These are phyloP conservation scores for Dolichomitus sp. DNA, from an alignment of 2,888 invertebrate genomes.

Conservation along the genomic window DNA sequence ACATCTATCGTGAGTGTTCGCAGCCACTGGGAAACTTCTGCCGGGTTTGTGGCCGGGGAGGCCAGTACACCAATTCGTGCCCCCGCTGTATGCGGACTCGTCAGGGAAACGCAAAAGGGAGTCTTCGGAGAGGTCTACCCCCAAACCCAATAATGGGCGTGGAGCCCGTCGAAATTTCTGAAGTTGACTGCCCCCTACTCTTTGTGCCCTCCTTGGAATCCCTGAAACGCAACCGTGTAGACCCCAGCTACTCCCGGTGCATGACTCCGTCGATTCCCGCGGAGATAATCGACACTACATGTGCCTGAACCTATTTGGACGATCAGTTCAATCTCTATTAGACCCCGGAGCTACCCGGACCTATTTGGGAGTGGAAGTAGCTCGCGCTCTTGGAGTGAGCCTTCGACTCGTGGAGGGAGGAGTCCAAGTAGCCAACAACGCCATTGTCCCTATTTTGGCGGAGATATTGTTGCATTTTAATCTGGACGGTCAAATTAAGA, in stretches of 20 bases:
- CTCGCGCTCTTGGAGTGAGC: background rate
- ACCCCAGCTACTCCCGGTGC: background rate
- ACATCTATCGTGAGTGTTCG: background rate
- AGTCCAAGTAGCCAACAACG: too few species aligned
- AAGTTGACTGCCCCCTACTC: too few species aligned
- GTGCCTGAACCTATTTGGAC: background rate
- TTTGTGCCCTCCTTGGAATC: too few species aligned
- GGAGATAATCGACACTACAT: background rate
- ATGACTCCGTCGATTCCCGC: background rate
- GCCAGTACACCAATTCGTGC: background rate
- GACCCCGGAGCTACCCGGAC: too few species aligned
- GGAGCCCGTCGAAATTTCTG: background rate
- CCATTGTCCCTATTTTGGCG: background rate
- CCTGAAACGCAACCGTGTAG: too few species aligned
- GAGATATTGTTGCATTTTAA: background rate
- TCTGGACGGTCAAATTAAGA: background rate
- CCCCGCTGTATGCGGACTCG: background rate
- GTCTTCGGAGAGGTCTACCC: background rate
- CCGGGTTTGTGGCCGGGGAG: background rate
- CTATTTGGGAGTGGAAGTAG: too few species aligned
- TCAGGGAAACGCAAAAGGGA: conserved; percentile 12
- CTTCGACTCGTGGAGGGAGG: background rate
- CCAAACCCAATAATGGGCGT: background rate
- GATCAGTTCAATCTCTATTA: background rate
- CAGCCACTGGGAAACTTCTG: background rate